phyloP scores from a whole-genome alignment of 2,797 vertebrate genomes.

The Cyclopterus lumpus region DNA sequence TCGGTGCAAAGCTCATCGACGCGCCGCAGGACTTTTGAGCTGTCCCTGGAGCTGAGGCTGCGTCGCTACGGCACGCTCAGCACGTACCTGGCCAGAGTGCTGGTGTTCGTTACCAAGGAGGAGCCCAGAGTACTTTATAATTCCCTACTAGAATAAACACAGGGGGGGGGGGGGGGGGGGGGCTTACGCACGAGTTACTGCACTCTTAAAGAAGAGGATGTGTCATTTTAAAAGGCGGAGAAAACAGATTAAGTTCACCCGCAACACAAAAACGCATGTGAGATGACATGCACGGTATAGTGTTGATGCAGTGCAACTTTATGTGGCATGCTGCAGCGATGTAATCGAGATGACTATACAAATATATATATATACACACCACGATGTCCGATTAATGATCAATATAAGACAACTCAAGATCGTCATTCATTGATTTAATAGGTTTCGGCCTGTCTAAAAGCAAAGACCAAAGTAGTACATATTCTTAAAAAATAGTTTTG shows the following conservation, averaged over 20 bases:
- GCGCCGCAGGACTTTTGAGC: slow-evolving; percentile 91
- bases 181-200: neutral
- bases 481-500: neutral
- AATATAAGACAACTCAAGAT: neutral
- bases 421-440: neutral
- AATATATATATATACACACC: neutral
- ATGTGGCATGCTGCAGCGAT: neutral
- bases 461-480: neutral
- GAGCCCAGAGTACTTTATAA: slow-evolving; percentile 75
- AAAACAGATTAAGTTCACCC: neutral
- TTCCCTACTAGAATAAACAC: slow-evolving; percentile 62
- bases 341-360: slow-evolving; percentile 5
- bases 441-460: neutral
- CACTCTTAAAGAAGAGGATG: slow-evolving; percentile 30
- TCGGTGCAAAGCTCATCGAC: slow-evolving; percentile 87
- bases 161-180: neutral
- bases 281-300: too few species aligned
- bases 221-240: slow-evolving; percentile 27
- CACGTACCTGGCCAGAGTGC: slow-evolving; percentile 92
- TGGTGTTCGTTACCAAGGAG: slow-evolving; percentile 92
- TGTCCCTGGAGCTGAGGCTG: slow-evolving; percentile 92
- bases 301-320: neutral
- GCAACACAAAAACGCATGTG: neutral
- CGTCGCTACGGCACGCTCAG: slow-evolving; percentile 86
- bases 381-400: neutral